Evolutionary conservation across 2,888 invertebrate genomes (phyloP).

Genomic region (Drosophila anomalipes): DNA sequence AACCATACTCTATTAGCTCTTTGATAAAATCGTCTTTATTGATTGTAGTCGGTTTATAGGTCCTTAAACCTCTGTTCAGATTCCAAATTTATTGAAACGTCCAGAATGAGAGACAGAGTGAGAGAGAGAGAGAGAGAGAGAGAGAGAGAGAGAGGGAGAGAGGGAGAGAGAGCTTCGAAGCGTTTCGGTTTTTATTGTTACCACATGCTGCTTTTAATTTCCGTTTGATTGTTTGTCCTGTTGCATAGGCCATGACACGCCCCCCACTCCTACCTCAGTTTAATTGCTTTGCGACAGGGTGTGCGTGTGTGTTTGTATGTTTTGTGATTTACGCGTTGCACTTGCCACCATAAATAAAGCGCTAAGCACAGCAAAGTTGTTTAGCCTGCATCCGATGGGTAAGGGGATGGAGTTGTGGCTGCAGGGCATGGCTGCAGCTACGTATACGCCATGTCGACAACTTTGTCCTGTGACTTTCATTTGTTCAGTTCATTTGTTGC

Average conservation of each 20-base stretch:
- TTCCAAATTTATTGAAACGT: not conserved
- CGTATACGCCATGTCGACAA: slow-evolving; percentile 56
- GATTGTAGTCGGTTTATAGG: not conserved
- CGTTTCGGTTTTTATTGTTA: slow-evolving; percentile 66
- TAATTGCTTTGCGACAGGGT: slow-evolving; percentile 66
- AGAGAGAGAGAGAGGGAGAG: not conserved
- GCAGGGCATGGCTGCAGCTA: slow-evolving; percentile 29
- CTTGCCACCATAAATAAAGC: slow-evolving; percentile 69
- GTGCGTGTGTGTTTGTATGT: slow-evolving; percentile 7
- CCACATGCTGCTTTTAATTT: slow-evolving; percentile 72
- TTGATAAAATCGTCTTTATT: not conserved
- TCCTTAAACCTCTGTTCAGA: not conserved
- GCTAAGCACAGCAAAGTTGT: slow-evolving; percentile 46
- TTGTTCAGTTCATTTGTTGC: slow-evolving; percentile 65
- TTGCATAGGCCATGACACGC: slow-evolving; percentile 29
- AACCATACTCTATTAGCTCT: not conserved
- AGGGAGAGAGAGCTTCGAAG: not conserved
- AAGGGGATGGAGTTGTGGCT: not conserved
- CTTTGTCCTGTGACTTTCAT: slow-evolving; percentile 66
- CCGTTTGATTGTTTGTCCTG: slow-evolving; percentile 74
- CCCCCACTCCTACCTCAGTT: slow-evolving; percentile 25
- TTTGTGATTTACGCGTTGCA: slow-evolving; percentile 65
- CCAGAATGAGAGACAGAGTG: not conserved
- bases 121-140: not conserved
- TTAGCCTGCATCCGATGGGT: not conserved